phyloP scores from a whole-genome alignment of 2,888 invertebrate genomes.

The Calameuta filiformis region DNA sequence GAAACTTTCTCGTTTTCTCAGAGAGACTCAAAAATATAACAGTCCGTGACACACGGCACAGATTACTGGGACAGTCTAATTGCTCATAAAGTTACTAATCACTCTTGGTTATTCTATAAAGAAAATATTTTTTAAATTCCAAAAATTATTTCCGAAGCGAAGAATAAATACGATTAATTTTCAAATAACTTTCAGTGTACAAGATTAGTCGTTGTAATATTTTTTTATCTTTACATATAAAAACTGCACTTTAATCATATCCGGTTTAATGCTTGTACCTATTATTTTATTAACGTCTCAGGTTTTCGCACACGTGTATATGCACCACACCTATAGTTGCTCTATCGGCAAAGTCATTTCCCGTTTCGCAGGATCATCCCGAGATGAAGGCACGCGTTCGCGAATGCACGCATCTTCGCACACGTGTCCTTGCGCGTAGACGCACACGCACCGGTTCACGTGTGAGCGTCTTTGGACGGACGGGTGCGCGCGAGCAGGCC shows the following conservation, averaged over 20 bases:
- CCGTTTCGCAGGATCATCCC: neutral
- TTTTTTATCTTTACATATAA: neutral
- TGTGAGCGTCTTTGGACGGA: neutral
- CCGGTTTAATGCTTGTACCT: neutral
- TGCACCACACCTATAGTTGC: neutral
- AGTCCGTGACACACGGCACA: neutral
- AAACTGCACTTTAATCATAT: neutral
- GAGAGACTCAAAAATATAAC: neutral
- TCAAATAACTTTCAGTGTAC: neutral
- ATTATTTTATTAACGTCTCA: neutral
- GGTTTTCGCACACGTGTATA: neutral
- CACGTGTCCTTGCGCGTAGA: neutral
- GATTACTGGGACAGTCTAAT: neutral
- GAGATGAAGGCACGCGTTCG: neutral
- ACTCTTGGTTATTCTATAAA: neutral
- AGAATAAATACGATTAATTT: neutral
- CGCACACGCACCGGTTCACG: neutral
- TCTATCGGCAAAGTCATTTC: neutral
- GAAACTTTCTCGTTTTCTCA: neutral
- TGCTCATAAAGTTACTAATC: neutral
- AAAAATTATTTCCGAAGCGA: neutral
- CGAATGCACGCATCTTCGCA: neutral
- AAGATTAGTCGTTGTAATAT: neutral
- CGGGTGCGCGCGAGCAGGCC: neutral
- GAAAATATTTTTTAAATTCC: neutral